Base-by-base conservation (phyloP, 2,888 invertebrate genomes). In the Nudaria mundana region DNA sequence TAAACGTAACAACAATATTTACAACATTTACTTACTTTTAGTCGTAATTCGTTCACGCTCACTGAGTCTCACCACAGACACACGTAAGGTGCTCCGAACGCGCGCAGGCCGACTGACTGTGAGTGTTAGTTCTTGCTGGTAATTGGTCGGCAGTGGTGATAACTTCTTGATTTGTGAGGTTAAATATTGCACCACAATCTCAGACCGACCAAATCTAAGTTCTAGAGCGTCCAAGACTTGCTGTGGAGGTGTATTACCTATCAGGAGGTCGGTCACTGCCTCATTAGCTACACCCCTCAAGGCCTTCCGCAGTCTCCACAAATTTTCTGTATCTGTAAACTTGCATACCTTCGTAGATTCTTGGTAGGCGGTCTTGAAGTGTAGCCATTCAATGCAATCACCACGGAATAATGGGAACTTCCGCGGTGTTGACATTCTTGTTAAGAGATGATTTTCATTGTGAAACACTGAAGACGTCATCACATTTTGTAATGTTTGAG, bases 61-160 rank as follows among this genome's bases (percentile, higher is more conserved):
- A 30, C 30, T 30, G 30, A 30, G 30, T 30, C 30, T 30, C 29
- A 29, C 29, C 18, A 16, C 16, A 18, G 18, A 16, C 16, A 4
- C 10, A 16, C 16, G n/a, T 16, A 10, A 18, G 29, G 14, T 14
- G n/a, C 15, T 15, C 15, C 14, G 29, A 29, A 29, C 15, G 29
- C 15, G 29, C 29, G 14, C 29, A 29, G 29, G 29, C 29, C n/a
- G 29, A 29, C 29, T n/a, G 29, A 29, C 29, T 29, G 29, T 29
- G 22, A 23, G 14, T n/a, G n/a, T n/a, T n/a, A n/a, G n/a, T n/a
- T n/a, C n/a, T n/a, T n/a, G n/a, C n/a, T n/a, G n/a, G n/a, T n/a
- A n/a, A n/a, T n/a, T n/a, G n/a, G n/a, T n/a, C n/a, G 22, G 22
- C 8, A 25, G 6, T 3, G 11, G 11, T 4, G 3, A 4, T 12